Percentiles rank a stretch among this genome's conserved stretches.
phyloP scores from a whole-genome alignment of 23 tunicate species.

The Corella eumyota region DNA sequence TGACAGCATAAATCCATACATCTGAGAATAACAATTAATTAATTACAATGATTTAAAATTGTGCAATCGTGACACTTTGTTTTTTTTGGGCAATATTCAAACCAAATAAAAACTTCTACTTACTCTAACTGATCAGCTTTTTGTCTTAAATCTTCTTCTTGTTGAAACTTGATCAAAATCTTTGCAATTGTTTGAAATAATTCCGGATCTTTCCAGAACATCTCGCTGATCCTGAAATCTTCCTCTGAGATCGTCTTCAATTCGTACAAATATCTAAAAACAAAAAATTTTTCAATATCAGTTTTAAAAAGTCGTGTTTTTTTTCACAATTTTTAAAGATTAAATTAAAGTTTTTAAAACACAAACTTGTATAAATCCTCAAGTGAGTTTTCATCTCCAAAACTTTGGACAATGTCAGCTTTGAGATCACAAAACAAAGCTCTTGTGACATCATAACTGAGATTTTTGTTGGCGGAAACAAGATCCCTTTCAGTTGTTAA shows the following conservation, averaged over 20 bases:
- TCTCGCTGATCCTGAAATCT: conserved; percentile 7
- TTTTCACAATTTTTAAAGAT: neutral
- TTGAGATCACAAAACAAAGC: conserved; percentile 17
- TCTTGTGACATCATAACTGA: neutral
- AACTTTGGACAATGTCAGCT: conserved; percentile 9
- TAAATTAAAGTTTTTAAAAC: neutral
- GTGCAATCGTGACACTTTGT: no score
- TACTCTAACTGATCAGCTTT: conserved; percentile 27
- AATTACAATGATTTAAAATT: no score
- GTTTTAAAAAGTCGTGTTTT: no score
- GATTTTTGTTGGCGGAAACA: no score
- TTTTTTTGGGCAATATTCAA: no score
- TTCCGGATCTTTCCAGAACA: conserved; percentile 22
- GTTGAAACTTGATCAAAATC: neutral
- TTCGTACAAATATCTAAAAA: conserved; percentile 7
- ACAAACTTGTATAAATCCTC: conserved; percentile 16
- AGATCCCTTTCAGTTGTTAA: no score
- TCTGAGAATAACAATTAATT: no score
- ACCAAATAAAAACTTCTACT: conserved; percentile 1
- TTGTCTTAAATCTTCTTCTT: neutral
- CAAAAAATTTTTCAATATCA: no score
- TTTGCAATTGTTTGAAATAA: neutral
- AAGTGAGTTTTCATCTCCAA: neutral
- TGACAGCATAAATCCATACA: no score
- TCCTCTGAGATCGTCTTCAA: conserved; percentile 10